Evolutionary conservation across 2,888 invertebrate species (phyloP).

Genomic region (Ceramica pisi): DNA sequence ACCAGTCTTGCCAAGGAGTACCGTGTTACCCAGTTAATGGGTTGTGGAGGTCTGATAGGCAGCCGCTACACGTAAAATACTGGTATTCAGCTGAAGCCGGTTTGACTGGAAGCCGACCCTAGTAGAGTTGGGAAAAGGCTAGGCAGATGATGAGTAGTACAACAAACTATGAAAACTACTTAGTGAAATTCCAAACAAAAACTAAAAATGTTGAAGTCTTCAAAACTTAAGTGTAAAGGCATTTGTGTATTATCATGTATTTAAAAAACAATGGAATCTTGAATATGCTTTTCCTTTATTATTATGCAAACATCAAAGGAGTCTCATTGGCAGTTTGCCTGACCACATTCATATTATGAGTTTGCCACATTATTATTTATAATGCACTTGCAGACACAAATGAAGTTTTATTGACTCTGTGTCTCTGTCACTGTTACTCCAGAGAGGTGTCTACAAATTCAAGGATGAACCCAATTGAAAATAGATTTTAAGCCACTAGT

Average conservation of each 20-base stretch:
- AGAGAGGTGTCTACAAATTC: slow-evolving; percentile 3
- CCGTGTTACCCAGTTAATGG: too few species aligned
- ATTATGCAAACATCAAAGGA: slow-evolving; percentile 56
- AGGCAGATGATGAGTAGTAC: too few species aligned
- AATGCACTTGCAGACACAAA: slow-evolving; percentile 43
- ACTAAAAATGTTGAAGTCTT: background rate
- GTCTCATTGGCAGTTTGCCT: slow-evolving; percentile 62
- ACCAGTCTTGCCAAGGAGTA: too few species aligned
- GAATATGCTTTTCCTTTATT: slow-evolving; percentile 51
- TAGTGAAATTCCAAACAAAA: background rate
- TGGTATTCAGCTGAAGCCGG: too few species aligned
- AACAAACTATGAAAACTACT: background rate
- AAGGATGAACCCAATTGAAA: slow-evolving; percentile 28
- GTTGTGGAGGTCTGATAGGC: too few species aligned
- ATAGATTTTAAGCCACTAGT: background rate
- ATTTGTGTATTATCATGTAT: slow-evolving; percentile 24
- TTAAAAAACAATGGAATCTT: slow-evolving; percentile 46
- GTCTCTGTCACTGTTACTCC: slow-evolving; percentile 19
- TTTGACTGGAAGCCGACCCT: too few species aligned
- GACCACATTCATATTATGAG: slow-evolving; percentile 42
- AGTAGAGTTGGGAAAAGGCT: too few species aligned
- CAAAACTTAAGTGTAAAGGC: slow-evolving; percentile 33
- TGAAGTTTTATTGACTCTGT: slow-evolving; percentile 39
- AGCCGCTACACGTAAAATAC: too few species aligned
- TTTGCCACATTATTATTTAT: slow-evolving; percentile 43